Base-by-base conservation (phyloP, 2,797 vertebrate species). In the Rhinophrynus dorsalis region DNA sequence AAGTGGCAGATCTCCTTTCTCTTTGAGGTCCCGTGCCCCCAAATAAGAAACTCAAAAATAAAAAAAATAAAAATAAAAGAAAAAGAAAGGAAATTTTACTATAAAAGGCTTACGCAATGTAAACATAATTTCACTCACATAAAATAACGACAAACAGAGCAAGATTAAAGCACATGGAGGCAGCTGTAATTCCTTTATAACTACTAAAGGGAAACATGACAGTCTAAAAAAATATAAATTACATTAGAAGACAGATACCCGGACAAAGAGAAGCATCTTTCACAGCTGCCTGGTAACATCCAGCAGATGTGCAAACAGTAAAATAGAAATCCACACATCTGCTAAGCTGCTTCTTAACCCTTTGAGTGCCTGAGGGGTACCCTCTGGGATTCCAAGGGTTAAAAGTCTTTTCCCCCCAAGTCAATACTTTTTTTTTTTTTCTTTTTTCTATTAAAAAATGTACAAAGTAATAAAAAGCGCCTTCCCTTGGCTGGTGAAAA, bases 161-260 rank as follows among this genome's bases (percentile, higher is more conserved):
- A 45, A 3, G 6, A n/a, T 3, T 38, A 26, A 42, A 58, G 64
- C 64, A 56, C n/a, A 24, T 42, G 44, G 30, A 38, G 33, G 54
- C 61, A 65, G 68, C 52, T 33, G 60, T 58, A 51, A 42, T 35
- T 50, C 42, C 29, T 65, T 65, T 65, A 58, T 65, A 40, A 20
- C 68, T 72, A 72, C 42, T 17, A 7, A 24, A 50, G n/a, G 20
- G 57, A 59, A 56, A 72, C 51, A 63, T 48, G 32, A 57, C 50
- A 35, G 27, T 64, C 68, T 64, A 65, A 72, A 72, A 70, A 72
- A 58, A 72, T 72, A 72, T 72, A 72, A 72, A 65, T 72, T 65
- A 72, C 61, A 72, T 47, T 58, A 58, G 52, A 64, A 58, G 63
- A 72, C 60, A 40, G 48, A 62, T 64, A 71, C 17, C 52, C 27